Evolutionary conservation across 2,888 invertebrate genomes (phyloP).

Genomic region (Leucophenga montana): DNA sequence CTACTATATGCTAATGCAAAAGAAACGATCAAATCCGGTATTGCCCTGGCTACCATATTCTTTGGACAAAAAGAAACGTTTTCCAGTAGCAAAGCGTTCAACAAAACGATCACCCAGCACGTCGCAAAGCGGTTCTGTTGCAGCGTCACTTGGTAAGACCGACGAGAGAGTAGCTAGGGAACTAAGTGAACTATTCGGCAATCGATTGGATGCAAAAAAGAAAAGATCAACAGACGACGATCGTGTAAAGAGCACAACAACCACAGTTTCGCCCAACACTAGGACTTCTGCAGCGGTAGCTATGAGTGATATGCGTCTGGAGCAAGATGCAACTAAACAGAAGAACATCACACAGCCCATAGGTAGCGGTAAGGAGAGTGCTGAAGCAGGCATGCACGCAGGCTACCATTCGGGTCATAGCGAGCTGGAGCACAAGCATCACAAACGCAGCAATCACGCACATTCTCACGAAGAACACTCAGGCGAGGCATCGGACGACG

Average conservation of each 20-base stretch:
- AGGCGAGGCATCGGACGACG: conserved; percentile 68
- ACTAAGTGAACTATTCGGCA: conserved; percentile 79
- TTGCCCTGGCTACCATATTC: conserved; percentile 72
- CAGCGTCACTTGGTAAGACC: conserved; percentile 74
- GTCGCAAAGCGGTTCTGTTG: conserved; percentile 38
- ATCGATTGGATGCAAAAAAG: conserved; percentile 74
- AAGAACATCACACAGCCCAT: conserved; percentile 34
- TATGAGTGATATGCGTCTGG: conserved; percentile 56
- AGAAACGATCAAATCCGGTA: conserved; percentile 71
- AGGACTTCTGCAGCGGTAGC: conserved; percentile 43
- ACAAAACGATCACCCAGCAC: conserved; percentile 69
- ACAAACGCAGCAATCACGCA: conserved; percentile 66
- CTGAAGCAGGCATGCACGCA: conserved; percentile 50
- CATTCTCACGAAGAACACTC: conserved; percentile 46
- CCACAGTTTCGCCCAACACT: conserved; percentile 46
- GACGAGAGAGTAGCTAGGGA: conserved; percentile 82
- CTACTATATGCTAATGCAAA: conserved; percentile 70
- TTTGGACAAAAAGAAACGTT: conserved; percentile 75
- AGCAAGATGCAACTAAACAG: conserved; percentile 41
- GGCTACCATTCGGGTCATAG: conserved; percentile 51
- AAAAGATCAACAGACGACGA: conserved; percentile 74
- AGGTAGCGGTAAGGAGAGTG: conserved; percentile 21
- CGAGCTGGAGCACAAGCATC: conserved; percentile 55
- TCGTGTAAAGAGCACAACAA: conserved; percentile 29
- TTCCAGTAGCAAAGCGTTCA: conserved; percentile 81